Evolutionary conservation across 2,797 vertebrate genomes (phyloP).

Genomic region (Anomalospiza imberbis): DNA sequence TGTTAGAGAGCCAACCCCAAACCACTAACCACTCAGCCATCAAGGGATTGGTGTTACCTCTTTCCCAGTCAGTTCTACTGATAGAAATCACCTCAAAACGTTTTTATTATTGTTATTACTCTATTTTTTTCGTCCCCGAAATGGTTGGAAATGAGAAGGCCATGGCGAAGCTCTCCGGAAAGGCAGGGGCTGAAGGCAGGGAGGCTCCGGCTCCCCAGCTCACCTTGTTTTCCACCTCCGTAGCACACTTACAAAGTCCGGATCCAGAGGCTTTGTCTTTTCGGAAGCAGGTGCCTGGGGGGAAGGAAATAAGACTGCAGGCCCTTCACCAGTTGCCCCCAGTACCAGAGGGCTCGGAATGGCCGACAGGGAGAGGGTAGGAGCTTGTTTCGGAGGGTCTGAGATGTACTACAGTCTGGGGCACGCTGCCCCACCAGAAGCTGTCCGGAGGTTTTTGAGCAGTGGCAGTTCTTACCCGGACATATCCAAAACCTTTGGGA

Average conservation of each 20-base stretch:
- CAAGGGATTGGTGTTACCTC: background rate
- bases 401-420: background rate
- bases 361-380: background rate
- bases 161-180: background rate
- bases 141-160: background rate
- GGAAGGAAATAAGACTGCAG: background rate
- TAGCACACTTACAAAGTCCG: background rate
- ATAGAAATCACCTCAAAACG: background rate
- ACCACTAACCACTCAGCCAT: background rate
- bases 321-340: background rate
- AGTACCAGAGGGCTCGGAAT: background rate
- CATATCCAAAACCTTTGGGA: background rate
- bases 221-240: constrained; percentile 8
- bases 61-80: background rate
- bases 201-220: background rate
- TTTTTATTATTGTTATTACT: background rate
- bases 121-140: background rate
- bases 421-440: accelerated
- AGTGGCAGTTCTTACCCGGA: background rate
- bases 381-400: background rate
- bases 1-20: background rate
- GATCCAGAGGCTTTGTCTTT: background rate
- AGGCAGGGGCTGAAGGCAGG: background rate
- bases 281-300: background rate
- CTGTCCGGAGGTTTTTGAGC: background rate